Conservation (phyloP, 1,140 invertebrate genomes). For the Pseudomyrmex concolor region DNA sequence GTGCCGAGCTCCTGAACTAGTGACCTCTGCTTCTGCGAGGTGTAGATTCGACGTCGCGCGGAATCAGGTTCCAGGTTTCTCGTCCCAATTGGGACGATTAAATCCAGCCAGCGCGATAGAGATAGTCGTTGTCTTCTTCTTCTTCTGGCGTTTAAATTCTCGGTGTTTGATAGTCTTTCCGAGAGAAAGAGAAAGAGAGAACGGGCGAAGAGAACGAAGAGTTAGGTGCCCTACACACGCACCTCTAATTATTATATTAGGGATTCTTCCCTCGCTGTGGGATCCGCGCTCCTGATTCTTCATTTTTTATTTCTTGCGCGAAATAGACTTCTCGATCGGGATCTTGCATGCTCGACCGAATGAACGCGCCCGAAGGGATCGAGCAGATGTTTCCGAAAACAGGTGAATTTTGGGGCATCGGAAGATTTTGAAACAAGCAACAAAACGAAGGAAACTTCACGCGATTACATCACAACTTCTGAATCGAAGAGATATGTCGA, state of each 20-base stretch:
- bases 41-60: slow-evolving; percentile 17
- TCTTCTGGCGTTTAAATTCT: slow-evolving; percentile 67
- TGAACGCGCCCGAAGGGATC: slow-evolving; percentile 35
- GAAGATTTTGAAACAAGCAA: slow-evolving; percentile 12
- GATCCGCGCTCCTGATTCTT: slow-evolving; percentile 16
- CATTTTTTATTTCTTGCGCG: slow-evolving; percentile 38
- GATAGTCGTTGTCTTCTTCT: slow-evolving; percentile 7
- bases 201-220: too few species aligned
- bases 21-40: slow-evolving; percentile 16
- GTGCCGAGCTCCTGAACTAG: slow-evolving; percentile 3
- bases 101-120: slow-evolving; percentile 40
- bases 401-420: slow-evolving; percentile 34
- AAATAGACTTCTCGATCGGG: slow-evolving; percentile 1
- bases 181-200: neutral
- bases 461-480: neutral
- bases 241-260: slow-evolving; percentile 68
- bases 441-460: neutral
- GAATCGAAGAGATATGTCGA: neutral
- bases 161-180: slow-evolving; percentile 32
- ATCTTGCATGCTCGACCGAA: slow-evolving; percentile 39
- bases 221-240: slow-evolving; percentile 47
- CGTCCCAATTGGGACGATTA: slow-evolving; percentile 35
- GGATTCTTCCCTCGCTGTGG: slow-evolving; percentile 27
- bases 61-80: slow-evolving; percentile 16
- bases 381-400: slow-evolving; percentile 49